Base-by-base conservation (phyloP, 2,888 invertebrate genomes). In the Belgica antarctica region DNA sequence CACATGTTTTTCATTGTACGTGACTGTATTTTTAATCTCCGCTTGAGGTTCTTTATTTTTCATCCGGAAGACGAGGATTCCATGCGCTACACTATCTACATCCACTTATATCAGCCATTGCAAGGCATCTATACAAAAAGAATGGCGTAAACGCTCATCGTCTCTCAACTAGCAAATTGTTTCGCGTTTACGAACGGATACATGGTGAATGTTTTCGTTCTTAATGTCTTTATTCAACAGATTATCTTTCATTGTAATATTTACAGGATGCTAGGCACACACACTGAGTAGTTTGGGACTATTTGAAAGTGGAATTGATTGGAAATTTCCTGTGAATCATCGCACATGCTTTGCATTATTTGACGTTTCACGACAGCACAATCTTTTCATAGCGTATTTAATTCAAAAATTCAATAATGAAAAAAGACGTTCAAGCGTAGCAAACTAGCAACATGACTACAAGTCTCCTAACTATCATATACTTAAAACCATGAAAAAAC, bases 221-320 rank as follows among this genome's bases (percentile, higher is more conserved):
- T 47, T 66, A 31, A 68, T 68, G 57, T 68, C 68, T 68, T 68
- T 31, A 68, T 68, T 68, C 68, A 68, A 68, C 68, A 68, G 68
- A 68, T 68, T 47, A 68, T 66, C 66, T 47, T 19, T 66, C 27
- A 22, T 7, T 41, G n/a, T 2, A 5, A 15, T 4, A 4, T 5
- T 2, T 41, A n/a, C 41, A n/a, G 41, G 41, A 41, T n/a, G 15
- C 41, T 41, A n/a, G 41, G n/a, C n/a, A n/a, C n/a, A n/a, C n/a
- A n/a, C n/a, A n/a, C n/a, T n/a, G n/a, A n/a, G n/a, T n/a, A n/a
- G n/a, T n/a, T n/a, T n/a, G n/a, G n/a, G n/a, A n/a, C n/a, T n/a
- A n/a, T n/a, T n/a, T n/a, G n/a, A n/a, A n/a, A n/a, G n/a, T n/a
- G n/a, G n/a, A n/a, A n/a, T n/a, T n/a, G n/a, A n/a, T n/a, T n/a